Evolutionary conservation across 2,113 vertebrate genomes (phyloP).

Genomic region (Pelecanoides urinatrix): DNA sequence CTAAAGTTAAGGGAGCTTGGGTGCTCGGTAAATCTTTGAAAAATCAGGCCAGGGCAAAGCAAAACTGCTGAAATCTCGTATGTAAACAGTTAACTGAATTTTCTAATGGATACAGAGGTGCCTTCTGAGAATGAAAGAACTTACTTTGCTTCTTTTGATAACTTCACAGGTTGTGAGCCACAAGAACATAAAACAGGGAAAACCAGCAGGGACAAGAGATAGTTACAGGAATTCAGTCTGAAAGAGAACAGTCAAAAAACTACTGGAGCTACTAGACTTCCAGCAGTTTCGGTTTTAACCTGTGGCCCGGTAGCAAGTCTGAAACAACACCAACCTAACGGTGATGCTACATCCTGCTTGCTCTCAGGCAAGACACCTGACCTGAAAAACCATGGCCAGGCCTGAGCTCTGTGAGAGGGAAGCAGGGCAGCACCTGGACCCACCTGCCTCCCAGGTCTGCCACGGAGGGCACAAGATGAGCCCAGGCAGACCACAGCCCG

Average conservation of each 20-base stretch:
- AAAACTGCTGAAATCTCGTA: neutral
- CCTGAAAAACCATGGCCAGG: neutral
- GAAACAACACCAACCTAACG: neutral
- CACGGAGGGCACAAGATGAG: neutral
- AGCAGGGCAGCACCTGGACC: neutral
- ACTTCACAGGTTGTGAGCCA: neutral
- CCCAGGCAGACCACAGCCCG: neutral
- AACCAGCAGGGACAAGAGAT: neutral
- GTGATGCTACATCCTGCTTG: rapidly evolving
- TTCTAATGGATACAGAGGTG: neutral
- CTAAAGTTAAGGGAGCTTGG: neutral
- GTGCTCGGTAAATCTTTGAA: neutral
- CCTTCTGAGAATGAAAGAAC: neutral
- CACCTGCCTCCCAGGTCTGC: neutral
- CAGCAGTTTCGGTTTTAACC: neutral
- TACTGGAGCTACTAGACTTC: neutral
- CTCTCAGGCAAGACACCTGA: neutral
- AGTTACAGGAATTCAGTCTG: neutral
- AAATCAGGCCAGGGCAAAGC: neutral
- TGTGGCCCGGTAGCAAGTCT: neutral
- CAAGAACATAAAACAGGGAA: neutral
- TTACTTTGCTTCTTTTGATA: neutral
- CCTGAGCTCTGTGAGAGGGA: neutral
- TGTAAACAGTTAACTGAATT: neutral
- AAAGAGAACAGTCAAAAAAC: neutral